A percentile compares a stretch with the other conserved stretches of the same genome.
Evolutionary conservation across 2,888 invertebrate species (phyloP).

Genomic region (Allacma fusca): DNA sequence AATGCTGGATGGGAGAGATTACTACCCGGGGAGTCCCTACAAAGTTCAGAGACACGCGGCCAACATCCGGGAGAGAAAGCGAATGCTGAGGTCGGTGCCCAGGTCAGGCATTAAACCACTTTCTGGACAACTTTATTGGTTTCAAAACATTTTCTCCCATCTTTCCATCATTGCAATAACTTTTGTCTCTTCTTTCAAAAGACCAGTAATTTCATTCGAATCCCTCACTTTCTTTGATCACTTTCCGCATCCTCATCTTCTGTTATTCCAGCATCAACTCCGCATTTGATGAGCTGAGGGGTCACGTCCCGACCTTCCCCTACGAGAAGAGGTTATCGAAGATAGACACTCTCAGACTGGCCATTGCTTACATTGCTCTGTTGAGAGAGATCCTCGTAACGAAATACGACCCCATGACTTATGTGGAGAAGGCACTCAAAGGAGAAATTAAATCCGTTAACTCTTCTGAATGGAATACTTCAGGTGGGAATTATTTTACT

Average conservation of each 20-base stretch:
- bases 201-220: no score
- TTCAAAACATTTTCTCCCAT: not conserved
- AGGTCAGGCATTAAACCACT: slow-evolving; percentile 53
- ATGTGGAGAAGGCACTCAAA: slow-evolving; percentile 89
- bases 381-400: slow-evolving; percentile 87
- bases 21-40: slow-evolving; percentile 74
- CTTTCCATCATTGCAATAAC: not conserved
- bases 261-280: slow-evolving; percentile 97
- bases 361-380: slow-evolving; percentile 96
- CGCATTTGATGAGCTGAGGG: slow-evolving; percentile 96
- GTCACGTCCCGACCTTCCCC: slow-evolving; percentile 98
- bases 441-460: slow-evolving; percentile 86
- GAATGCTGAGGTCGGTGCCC: slow-evolving; percentile 82
- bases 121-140: slow-evolving; percentile 16
- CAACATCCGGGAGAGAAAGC: slow-evolving; percentile 94
- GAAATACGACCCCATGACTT: slow-evolving; percentile 89
- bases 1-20: slow-evolving; percentile 33
- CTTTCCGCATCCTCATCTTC: not conserved
- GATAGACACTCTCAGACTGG: slow-evolving; percentile 95
- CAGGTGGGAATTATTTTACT: no score
- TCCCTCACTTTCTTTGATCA: not conserved
- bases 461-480: slow-evolving; percentile 94
- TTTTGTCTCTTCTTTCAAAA: no score
- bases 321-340: slow-evolving; percentile 98
- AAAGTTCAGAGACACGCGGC: slow-evolving; percentile 91